Evolutionary conservation across 1,140 invertebrate species (phyloP).

Genomic region (Leptopilina boulardi): DNA sequence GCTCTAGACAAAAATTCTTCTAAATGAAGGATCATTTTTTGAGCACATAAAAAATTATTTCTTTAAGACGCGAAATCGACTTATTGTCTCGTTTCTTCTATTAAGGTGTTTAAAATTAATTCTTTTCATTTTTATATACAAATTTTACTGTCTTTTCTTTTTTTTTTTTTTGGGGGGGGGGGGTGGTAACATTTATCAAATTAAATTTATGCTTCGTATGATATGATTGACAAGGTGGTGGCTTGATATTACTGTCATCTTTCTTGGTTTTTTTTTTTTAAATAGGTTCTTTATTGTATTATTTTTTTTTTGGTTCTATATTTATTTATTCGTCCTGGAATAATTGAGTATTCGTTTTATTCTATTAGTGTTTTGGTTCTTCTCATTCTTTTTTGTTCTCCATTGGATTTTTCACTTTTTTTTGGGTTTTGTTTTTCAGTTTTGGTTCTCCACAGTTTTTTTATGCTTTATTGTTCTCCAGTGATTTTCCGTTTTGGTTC

Average conservation of each 20-base stretch:
- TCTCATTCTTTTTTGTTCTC: too few species aligned
- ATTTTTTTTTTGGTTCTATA: not conserved
- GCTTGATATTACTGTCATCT: not conserved
- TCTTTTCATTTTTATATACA: not conserved
- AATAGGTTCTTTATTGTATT: not conserved
- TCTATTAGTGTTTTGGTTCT: too few species aligned
- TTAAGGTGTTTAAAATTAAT: conserved; percentile 7
- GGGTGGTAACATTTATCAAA: not conserved
- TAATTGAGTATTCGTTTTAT: too few species aligned
- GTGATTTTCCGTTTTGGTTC: too few species aligned
- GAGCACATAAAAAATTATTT: not conserved
- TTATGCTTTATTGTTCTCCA: too few species aligned
- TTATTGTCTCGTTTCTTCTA: conserved; percentile 7
- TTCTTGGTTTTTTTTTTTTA: not conserved
- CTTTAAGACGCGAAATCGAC: not conserved
- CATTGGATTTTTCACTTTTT: too few species aligned
- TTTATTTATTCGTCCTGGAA: too few species aligned
- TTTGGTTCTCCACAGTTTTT: too few species aligned
- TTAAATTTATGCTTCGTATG: not conserved
- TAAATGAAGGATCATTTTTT: conserved; percentile 17
- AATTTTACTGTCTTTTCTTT: not conserved
- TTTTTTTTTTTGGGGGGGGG: too few species aligned
- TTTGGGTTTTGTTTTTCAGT: too few species aligned
- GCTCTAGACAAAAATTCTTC: conserved; percentile 18
- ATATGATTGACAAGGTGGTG: not conserved